Base-by-base conservation (phyloP, 2,797 vertebrate species). In the Rhabdomys pumilio region DNA sequence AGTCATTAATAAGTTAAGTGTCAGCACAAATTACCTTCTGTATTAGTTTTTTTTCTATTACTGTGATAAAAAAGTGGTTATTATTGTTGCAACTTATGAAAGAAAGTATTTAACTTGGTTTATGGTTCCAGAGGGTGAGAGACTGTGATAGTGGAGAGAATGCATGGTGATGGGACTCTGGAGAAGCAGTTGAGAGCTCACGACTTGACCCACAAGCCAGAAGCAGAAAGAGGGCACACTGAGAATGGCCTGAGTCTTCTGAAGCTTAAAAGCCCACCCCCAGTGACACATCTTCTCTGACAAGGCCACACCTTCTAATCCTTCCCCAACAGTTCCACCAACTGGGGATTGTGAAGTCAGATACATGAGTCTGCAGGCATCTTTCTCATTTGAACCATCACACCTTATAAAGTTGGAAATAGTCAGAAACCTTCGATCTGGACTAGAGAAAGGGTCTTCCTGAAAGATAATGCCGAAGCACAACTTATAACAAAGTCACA, bases 1-100 rank as follows among this genome's bases (percentile, higher is more conserved):
- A 91, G 72, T 96, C 93, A 90, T 77, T 50, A 93, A 2, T 93
- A 95, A 73, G 85, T 57, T 89, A 79, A 89, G 3, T 85, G 82
- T 94, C 20, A 65, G 13, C 67, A 59, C 85, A 85, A 31, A 67
- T 72, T 94, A 11, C 22, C 47, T 29, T 79, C 34, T 44, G 41
- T 29, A 76, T 76, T 44, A 76, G 24, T 26, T 47, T 47, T 12
- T 76, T 76, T 76, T 76, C 72, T 75, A 22, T 75, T 75, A 41
- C 13, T 75, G 73, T 75, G 73, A 75, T 75, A 41, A 75, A 75
- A 75, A 9, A 17, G 15, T 69, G 67, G 34, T 69, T 26, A 44
- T 75, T 12, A 26, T 24, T 22, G 44, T 44, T 44, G 44, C 44
- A 44, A 44, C 44, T 26, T 76, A 29, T 14, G 24, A 76, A 76